Percentiles rank a stretch among this genome's conserved stretches.
Conservation (phyloP, 2,797 vertebrate species). For the Halcyon smyrnensis region DNA sequence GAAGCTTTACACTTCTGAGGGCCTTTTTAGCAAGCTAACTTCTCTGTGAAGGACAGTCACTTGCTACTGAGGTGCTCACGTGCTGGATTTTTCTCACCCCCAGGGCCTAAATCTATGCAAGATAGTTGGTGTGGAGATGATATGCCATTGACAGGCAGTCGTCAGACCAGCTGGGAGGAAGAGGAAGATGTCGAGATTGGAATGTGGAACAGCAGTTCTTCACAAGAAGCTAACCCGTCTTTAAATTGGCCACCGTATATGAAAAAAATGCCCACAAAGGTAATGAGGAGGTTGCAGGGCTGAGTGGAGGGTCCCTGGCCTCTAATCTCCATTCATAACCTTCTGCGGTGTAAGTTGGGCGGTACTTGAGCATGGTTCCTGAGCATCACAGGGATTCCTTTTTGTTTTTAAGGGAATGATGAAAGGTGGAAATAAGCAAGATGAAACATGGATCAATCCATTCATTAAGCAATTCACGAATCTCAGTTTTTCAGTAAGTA, state of each 20-base stretch:
- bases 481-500: constrained; percentile 93
- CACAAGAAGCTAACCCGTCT: constrained; percentile 88
- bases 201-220: constrained; percentile 94
- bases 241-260: constrained; percentile 92
- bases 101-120: constrained; percentile 96
- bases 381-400: constrained; percentile 17
- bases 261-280: constrained; percentile 92
- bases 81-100: background rate
- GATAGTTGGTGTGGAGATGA: constrained; percentile 93
- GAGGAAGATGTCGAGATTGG: constrained; percentile 97
- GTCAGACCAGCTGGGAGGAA: constrained; percentile 90
- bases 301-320: background rate
- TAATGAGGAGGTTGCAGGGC: constrained; percentile 35
- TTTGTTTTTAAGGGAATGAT: constrained; percentile 86
- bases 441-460: constrained; percentile 95
- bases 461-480: constrained; percentile 94
- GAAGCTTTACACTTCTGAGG: background rate
- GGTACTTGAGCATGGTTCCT: background rate
- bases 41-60: background rate
- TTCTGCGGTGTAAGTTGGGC: background rate
- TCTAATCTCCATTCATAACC: background rate
- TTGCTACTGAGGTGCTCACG: background rate
- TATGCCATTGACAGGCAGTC: constrained; percentile 80
- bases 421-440: constrained; percentile 93
- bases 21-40: background rate